phyloP scores from a whole-genome alignment of 2,797 vertebrate species.

The Naso thynnoides region DNA sequence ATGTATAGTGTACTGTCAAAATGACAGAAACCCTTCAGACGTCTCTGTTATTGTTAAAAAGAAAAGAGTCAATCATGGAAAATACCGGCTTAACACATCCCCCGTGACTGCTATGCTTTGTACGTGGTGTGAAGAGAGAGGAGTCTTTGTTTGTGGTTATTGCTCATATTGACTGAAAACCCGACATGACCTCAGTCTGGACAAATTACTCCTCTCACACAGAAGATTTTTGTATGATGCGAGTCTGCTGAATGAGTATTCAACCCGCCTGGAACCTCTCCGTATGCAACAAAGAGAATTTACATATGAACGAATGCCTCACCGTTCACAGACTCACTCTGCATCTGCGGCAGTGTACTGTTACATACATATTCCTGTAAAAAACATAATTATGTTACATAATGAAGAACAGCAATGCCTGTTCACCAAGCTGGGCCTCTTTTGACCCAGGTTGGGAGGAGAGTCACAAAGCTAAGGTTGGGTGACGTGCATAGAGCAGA shows the following conservation, averaged over 20 bases:
- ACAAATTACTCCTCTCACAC: slow-evolving; percentile 49
- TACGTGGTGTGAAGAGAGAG: slow-evolving; percentile 57
- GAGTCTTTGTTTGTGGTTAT: slow-evolving; percentile 61
- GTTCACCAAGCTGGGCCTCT: slow-evolving; percentile 1
- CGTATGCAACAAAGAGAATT: slow-evolving; percentile 7
- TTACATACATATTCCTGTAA: neutral
- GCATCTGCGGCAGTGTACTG: neutral
- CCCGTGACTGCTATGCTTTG: slow-evolving; percentile 55
- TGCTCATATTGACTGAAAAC: slow-evolving; percentile 47
- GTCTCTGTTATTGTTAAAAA: no score
- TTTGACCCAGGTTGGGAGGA: neutral
- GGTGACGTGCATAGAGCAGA: slow-evolving; percentile 9
- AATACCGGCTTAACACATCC: no score
- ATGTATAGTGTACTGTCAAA: no score
- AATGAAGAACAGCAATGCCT: slow-evolving; percentile 13
- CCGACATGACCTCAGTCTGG: slow-evolving; percentile 69
- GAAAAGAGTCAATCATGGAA: no score
- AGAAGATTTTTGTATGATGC: slow-evolving; percentile 33
- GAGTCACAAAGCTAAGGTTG: neutral
- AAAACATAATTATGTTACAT: neutral
- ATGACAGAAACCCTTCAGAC: no score
- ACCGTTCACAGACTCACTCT: neutral
- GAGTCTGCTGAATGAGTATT: slow-evolving; percentile 14
- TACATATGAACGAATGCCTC: slow-evolving; percentile 7
- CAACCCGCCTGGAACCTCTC: slow-evolving; percentile 26